A percentile compares a stretch with the other conserved stretches of the same genome.
Evolutionary conservation across 2,113 vertebrate genomes (phyloP).

Genomic region (Nothobranchius furzeri): DNA sequence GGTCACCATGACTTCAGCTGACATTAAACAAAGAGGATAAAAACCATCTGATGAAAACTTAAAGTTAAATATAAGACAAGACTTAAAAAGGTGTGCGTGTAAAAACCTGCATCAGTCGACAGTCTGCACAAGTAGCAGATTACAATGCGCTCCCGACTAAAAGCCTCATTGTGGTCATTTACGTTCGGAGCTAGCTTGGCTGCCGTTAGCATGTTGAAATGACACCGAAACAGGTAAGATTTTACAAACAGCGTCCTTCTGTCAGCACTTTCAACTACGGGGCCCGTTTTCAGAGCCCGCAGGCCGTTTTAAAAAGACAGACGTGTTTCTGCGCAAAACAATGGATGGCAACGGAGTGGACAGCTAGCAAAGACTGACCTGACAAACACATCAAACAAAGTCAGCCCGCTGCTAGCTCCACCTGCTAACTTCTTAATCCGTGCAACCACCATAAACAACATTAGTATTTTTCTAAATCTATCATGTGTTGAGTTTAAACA

Average conservation of each 20-base stretch:
- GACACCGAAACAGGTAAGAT: background rate
- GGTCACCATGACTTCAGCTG: slow-evolving; percentile 6
- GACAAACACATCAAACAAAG: slow-evolving; percentile 77
- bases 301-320: background rate
- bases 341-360: slow-evolving; percentile 51
- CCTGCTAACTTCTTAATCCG: slow-evolving; percentile 46
- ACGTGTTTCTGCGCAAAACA: slow-evolving; percentile 39
- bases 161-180: slow-evolving; percentile 41
- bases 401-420: slow-evolving; percentile 41
- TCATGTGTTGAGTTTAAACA: no score
- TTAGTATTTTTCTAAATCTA: background rate
- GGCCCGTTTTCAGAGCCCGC: background rate
- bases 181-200: slow-evolving; percentile 21
- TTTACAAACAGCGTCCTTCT: background rate
- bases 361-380: slow-evolving; percentile 57
- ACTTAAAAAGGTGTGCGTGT: background rate
- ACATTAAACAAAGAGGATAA: background rate
- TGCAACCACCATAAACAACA: background rate
- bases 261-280: background rate
- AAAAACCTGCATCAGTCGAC: background rate
- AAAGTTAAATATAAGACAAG: no score
- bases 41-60: no score
- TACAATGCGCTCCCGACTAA: slow-evolving; percentile 25
- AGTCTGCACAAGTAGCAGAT: background rate
- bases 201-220: no score